These are phyloP conservation scores for Pelosia muscerda DNA, from an alignment of 2,888 invertebrate genomes.

Conservation along the genomic window DNA sequence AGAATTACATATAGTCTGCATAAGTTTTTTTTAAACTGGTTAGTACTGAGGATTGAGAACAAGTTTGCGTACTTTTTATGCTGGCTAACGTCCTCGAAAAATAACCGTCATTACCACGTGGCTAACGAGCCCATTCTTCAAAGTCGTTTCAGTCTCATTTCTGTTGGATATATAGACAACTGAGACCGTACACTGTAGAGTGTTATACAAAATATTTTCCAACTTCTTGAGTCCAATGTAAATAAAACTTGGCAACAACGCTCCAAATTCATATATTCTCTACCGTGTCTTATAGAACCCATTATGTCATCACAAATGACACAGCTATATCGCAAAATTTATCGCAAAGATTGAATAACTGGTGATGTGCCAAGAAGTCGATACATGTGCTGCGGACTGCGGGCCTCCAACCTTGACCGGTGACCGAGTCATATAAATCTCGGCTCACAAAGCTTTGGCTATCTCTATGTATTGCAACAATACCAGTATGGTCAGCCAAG, in stretches of 20 bases:
- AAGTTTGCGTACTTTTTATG: slow-evolving; percentile 75
- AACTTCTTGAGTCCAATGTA: slow-evolving; percentile 22
- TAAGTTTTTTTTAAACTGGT: slow-evolving; percentile 54
- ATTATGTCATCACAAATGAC: slow-evolving; percentile 29
- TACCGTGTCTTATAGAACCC: slow-evolving; percentile 24
- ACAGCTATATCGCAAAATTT: slow-evolving; percentile 39
- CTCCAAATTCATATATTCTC: background rate
- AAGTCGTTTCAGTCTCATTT: slow-evolving; percentile 45
- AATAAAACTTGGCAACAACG: slow-evolving; percentile 24
- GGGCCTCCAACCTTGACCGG: slow-evolving; percentile 83
- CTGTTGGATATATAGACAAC: too few species aligned
- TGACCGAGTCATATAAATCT: slow-evolving; percentile 65
- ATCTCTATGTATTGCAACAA: slow-evolving; percentile 52
- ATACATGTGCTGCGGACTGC: slow-evolving; percentile 68
- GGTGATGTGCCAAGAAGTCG: slow-evolving; percentile 76
- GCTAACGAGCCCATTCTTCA: slow-evolving; percentile 67
- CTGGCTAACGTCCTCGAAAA: slow-evolving; percentile 76
- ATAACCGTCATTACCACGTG: slow-evolving; percentile 77
- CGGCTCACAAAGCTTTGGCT: slow-evolving; percentile 60
- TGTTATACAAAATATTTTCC: slow-evolving; percentile 23
- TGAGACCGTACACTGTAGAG: slow-evolving; percentile 45
- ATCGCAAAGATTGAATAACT: slow-evolving; percentile 57
- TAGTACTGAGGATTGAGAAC: slow-evolving; percentile 58
- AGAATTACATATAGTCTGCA: slow-evolving; percentile 54
- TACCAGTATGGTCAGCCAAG: slow-evolving; percentile 41